Conservation (phyloP, 2,113 vertebrate species). For the Rattus norvegicus region DNA sequence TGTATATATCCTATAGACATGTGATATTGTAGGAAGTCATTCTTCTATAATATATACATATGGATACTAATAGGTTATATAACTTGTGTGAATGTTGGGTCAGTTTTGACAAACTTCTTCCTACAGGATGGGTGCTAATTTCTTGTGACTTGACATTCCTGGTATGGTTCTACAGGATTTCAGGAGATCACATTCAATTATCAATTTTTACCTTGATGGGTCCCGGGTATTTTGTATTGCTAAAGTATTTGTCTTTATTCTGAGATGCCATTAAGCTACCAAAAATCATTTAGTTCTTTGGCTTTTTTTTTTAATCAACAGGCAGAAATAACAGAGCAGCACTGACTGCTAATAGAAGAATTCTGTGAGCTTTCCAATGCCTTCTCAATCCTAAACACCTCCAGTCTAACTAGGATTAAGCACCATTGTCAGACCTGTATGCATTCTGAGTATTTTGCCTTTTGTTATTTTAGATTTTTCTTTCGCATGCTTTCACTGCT, state of each 20-base stretch:
- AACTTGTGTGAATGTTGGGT: not conserved
- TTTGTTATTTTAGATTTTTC: not conserved
- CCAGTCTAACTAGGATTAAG: not conserved
- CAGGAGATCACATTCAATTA: not conserved
- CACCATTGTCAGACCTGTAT: not conserved
- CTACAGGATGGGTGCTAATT: not conserved
- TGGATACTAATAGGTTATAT: not conserved
- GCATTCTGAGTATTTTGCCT: not conserved
- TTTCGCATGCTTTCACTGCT: not conserved
- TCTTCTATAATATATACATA: not conserved
- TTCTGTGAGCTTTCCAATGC: not conserved
- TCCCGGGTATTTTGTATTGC: not conserved
- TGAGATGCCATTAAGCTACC: not conserved
- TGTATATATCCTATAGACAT: not conserved
- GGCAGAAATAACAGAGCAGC: not conserved
- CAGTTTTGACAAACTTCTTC: constrained; percentile 2
- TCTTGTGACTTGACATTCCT: not conserved
- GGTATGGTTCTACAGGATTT: not conserved
- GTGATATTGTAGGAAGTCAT: not conserved
- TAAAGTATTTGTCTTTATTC: constrained; percentile 26
- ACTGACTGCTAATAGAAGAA: not conserved
- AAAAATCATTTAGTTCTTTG: not conserved
- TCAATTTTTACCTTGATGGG: not conserved
- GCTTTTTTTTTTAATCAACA: not conserved
- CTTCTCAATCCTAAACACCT: not conserved